These are phyloP conservation scores for Probaryconus sp. DNA, from an alignment of 1,140 invertebrate species.

Conservation along the genomic window DNA sequence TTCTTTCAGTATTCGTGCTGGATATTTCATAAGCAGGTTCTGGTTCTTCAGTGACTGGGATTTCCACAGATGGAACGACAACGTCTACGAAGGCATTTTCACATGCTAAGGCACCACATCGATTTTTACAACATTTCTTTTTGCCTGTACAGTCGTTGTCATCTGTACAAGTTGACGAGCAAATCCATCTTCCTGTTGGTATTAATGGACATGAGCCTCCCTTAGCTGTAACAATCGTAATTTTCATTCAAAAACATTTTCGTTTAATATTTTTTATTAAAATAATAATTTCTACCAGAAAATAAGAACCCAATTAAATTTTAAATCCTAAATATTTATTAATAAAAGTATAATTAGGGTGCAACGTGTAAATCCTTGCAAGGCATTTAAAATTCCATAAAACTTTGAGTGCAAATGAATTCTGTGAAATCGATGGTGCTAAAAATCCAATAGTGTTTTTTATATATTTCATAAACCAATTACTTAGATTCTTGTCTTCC, in stretches of 20 bases:
- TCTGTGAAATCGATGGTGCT: not conserved
- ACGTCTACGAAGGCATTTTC: constrained; percentile 74
- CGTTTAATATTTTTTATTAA: constrained; percentile 12
- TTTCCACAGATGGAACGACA: constrained; percentile 35
- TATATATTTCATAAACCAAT: constrained; percentile 29
- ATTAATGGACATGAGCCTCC: constrained; percentile 78
- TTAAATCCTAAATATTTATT: no score
- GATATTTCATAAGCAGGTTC: constrained; percentile 7
- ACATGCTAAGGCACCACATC: constrained; percentile 80
- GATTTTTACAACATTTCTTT: constrained; percentile 81
- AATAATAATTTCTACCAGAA: not conserved
- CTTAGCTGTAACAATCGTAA: constrained; percentile 66
- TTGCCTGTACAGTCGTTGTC: constrained; percentile 80
- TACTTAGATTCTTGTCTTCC: constrained; percentile 26
- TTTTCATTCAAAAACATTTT: not conserved
- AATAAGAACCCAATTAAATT: not conserved
- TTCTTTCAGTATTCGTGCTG: constrained; percentile 1
- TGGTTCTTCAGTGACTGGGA: not conserved
- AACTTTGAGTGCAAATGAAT: no score
- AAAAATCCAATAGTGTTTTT: no score
- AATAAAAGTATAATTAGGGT: no score
- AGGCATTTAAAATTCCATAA: no score
- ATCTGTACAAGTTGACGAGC: constrained; percentile 79
- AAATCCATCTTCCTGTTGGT: constrained; percentile 80
- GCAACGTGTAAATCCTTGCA: no score